Evolutionary conservation across 2,113 vertebrate species (phyloP), one percentile per base, ranked within the genome.

Genomic region (Myotis brandtii): DNA sequence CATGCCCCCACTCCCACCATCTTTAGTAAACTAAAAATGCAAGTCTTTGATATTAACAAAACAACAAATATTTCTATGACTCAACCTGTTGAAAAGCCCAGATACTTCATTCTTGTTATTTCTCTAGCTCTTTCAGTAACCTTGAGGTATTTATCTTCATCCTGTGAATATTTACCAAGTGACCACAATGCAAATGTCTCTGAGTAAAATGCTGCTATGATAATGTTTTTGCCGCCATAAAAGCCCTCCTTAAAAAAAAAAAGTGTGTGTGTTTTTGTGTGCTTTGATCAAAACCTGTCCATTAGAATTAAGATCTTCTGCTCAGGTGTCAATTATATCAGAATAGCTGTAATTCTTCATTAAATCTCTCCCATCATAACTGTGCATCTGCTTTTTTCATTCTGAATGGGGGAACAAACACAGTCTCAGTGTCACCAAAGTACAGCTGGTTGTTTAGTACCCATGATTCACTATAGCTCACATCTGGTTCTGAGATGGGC

Each of bases 301-400:
- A 18, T 62, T 87, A 86, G 34, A 73, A 69, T 91, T 73, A 91
- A 79, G 27, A 21, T 85, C 64, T 96, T 23, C 21, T 73, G 7
- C 70, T 96, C 27, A 50, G 54, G 30, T 88, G 11, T 54, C 16
- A 86, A 25, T 34, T 43, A 34, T 62, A 50, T 81, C 66, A 87
- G 67, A n/a, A 84, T 67, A 75, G n/a, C 9, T 62, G 9, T 89
- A 72, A 32, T 20, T 85, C 18, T 64, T 86, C 80, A 17, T 89
- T 84, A 62, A 80, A 5, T 80, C 25, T 18, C 56, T 46, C 64
- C 30, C 9, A 46, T 87, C 43, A 46, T 66, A 83, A 46, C 23
- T 54, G 52, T 10, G 69, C 37, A 5, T 67, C 50, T 54, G 52
- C 27, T 64, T 62, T 50, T 83, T 89, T 46, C 21, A 76, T 46